Percentiles rank a stretch among this genome's conserved stretches.
phyloP scores from a whole-genome alignment of 1,140 invertebrate species.

The Scaptomyza pallida region DNA sequence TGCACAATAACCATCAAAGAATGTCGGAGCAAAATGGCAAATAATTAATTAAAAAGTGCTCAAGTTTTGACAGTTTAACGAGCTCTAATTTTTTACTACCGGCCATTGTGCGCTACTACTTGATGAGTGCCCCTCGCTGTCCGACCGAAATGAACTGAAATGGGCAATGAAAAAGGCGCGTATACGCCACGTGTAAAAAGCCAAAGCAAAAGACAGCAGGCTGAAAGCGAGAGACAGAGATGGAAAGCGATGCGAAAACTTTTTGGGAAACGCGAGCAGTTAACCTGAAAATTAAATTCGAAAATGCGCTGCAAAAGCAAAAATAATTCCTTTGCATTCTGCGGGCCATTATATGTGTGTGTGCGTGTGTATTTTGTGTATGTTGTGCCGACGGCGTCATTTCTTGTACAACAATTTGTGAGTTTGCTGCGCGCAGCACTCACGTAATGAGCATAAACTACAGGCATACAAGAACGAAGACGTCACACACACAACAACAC shows the following conservation, averaged over 20 bases:
- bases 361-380: slow-evolving; percentile 10
- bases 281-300: slow-evolving; percentile 75
- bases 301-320: slow-evolving; percentile 63
- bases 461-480: slow-evolving; percentile 66
- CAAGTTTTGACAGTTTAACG: slow-evolving; percentile 39
- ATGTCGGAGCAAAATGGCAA: background rate
- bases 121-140: slow-evolving; percentile 24
- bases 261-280: slow-evolving; percentile 44
- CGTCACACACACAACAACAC: slow-evolving; percentile 26
- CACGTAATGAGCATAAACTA: slow-evolving; percentile 82
- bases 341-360: slow-evolving; percentile 21
- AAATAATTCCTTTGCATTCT: slow-evolving; percentile 59
- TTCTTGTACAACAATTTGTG: slow-evolving; percentile 80
- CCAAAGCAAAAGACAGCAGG: slow-evolving; percentile 9
- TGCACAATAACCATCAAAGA: background rate
- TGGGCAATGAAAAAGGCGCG: slow-evolving; percentile 63
- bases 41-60: slow-evolving; percentile 38
- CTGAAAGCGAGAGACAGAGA: too few relatives aligned
- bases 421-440: slow-evolving; percentile 74
- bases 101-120: slow-evolving; percentile 15
- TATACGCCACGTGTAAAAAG: slow-evolving; percentile 55
- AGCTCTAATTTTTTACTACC: slow-evolving; percentile 16
- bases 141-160: slow-evolving; percentile 14
- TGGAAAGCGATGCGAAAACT: slow-evolving; percentile 22
- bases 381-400: slow-evolving; percentile 63